phyloP scores from a whole-genome alignment of 2,888 invertebrate genomes.

The Beris morrisii region DNA sequence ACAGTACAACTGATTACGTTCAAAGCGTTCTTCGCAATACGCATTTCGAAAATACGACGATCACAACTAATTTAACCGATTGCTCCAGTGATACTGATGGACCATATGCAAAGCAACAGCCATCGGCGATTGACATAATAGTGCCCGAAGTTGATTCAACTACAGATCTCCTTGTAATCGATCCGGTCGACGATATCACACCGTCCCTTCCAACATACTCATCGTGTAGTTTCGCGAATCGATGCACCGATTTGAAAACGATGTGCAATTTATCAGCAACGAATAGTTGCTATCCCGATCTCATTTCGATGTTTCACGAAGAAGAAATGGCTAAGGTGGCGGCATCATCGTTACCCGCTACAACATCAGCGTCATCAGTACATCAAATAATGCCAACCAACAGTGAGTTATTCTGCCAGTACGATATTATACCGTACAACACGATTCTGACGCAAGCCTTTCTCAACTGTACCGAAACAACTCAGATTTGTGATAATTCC shows the following conservation, averaged over 20 bases:
- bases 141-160: constrained; percentile 45
- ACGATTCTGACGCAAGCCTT: constrained; percentile 42
- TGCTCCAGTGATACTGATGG: constrained; percentile 1
- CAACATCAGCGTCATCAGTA: constrained; percentile 21
- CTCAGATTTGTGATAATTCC: constrained; percentile 37
- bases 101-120: constrained; percentile 2
- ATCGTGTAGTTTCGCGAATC: constrained; percentile 6
- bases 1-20: constrained; percentile 45
- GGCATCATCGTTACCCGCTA: constrained; percentile 35
- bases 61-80: background rate
- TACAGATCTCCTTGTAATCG: constrained; percentile 38
- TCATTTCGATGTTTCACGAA: constrained; percentile 45
- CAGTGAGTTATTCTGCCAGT: constrained; percentile 40
- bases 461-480: constrained; percentile 42
- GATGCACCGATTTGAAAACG: constrained; percentile 8
- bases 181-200: constrained; percentile 31
- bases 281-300: constrained; percentile 39
- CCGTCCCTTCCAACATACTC: constrained; percentile 18
- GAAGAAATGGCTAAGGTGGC: constrained; percentile 42
- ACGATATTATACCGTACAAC: constrained; percentile 43
- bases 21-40: constrained; percentile 8
- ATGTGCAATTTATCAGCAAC: constrained; percentile 20
- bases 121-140: constrained; percentile 38
- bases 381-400: background rate
- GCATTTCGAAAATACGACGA: background rate